Conservation (phyloP, 37 sponge, comb jelly and placozoan genomes). For the Ianthella basta region DNA sequence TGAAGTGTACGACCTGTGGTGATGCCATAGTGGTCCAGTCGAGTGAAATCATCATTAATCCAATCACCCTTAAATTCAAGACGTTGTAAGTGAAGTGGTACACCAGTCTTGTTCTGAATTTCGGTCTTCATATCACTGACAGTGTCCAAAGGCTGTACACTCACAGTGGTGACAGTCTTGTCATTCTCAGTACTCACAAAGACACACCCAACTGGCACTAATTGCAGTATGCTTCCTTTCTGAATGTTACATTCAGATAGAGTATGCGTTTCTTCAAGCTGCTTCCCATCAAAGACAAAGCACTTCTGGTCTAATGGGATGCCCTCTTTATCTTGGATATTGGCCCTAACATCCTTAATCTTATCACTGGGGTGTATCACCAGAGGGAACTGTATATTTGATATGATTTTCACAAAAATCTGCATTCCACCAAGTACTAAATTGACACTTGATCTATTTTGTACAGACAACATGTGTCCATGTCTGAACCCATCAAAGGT, state of each 20-base stretch:
- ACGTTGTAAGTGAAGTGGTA: not conserved
- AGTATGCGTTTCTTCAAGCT: slow-evolving; percentile 49
- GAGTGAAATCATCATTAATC: slow-evolving; percentile 2
- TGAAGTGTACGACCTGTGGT: not conserved
- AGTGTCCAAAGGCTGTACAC: slow-evolving; percentile 11
- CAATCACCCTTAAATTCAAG: not conserved
- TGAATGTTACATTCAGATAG: slow-evolving; percentile 27
- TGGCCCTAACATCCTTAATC: slow-evolving; percentile 95
- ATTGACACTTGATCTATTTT: too few relatives aligned
- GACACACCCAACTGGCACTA: too few relatives aligned
- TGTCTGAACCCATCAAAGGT: too few relatives aligned
- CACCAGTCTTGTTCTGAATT: slow-evolving; percentile 7
- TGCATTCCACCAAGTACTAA: too few relatives aligned
- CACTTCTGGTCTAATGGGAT: slow-evolving; percentile 97
- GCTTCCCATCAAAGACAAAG: slow-evolving; percentile 95
- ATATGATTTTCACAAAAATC: slow-evolving; percentile 95
- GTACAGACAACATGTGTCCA: too few relatives aligned
- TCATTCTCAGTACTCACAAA: too few relatives aligned
- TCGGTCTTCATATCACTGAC: slow-evolving; percentile 7
- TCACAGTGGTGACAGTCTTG: slow-evolving; percentile 11
- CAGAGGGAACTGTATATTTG: slow-evolving; percentile 94
- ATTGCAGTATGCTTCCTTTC: not conserved
- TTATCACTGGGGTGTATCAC: slow-evolving; percentile 93
- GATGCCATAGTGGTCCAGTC: not conserved
- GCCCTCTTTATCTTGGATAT: slow-evolving; percentile 97